Evolutionary conservation across 2,888 invertebrate species (phyloP).

Genomic region (Encarsia formosa): DNA sequence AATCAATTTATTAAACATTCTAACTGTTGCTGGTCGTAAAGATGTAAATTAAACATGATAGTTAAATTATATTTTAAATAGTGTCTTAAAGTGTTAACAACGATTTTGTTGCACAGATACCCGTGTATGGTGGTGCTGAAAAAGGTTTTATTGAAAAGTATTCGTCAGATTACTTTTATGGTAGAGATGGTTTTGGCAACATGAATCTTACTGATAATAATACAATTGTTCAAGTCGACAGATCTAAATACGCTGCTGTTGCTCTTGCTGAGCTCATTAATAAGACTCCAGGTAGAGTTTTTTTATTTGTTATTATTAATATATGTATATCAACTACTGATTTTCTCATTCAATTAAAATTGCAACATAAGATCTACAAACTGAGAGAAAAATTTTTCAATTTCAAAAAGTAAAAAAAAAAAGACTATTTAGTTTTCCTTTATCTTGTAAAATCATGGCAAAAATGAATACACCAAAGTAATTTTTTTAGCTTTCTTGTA

Average conservation of each 20-base stretch:
- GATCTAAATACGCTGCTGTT: conserved; percentile 48
- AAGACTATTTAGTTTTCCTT: not conserved
- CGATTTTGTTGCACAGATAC: conserved; percentile 46
- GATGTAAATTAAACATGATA: conserved; percentile 41
- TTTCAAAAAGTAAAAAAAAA: too few relatives aligned
- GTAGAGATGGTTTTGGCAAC: conserved; percentile 56
- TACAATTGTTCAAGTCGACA: conserved; percentile 39
- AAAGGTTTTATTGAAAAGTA: conserved; percentile 42
- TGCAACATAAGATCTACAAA: too few relatives aligned
- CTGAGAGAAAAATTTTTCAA: too few relatives aligned
- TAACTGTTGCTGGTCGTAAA: conserved; percentile 46
- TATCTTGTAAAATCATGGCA: too few relatives aligned
- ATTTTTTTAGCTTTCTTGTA: too few relatives aligned
- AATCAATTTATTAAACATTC: conserved; percentile 53
- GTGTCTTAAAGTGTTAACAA: not conserved
- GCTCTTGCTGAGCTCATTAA: conserved; percentile 49
- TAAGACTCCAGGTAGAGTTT: conserved; percentile 39
- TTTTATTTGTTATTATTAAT: too few relatives aligned
- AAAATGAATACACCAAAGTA: too few relatives aligned
- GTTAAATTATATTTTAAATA: not conserved
- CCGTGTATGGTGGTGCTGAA: conserved; percentile 51
- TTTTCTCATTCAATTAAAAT: too few relatives aligned
- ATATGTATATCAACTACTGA: too few relatives aligned
- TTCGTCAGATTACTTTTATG: conserved; percentile 40
- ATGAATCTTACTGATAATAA: conserved; percentile 42